Evolutionary conservation across 2,888 invertebrate species (phyloP).

Genomic region (Rhorus exstirpatorius): DNA sequence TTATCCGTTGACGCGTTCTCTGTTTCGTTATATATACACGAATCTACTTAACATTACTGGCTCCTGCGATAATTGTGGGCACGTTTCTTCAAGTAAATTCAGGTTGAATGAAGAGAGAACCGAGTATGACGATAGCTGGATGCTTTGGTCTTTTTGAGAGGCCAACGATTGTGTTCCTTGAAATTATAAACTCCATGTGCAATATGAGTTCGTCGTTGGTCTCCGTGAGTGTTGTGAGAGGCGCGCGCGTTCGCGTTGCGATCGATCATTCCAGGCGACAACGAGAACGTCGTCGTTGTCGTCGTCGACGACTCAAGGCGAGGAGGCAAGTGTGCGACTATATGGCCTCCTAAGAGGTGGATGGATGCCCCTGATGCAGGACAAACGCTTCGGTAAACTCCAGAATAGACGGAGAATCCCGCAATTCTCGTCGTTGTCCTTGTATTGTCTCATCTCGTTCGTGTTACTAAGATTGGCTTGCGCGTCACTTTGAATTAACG

Average conservation of each 20-base stretch:
- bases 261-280: constrained; percentile 73
- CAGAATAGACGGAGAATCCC: constrained; percentile 2
- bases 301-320: constrained; percentile 30
- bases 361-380: constrained; percentile 26
- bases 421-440: constrained; percentile 8
- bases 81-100: neutral
- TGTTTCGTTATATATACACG: neutral
- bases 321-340: constrained; percentile 38
- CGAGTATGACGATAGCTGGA: neutral
- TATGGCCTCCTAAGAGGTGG: constrained; percentile 33
- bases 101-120: neutral
- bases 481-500: neutral
- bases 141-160: neutral
- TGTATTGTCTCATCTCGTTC: neutral
- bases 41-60: neutral
- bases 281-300: constrained; percentile 59
- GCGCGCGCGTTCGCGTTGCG: constrained; percentile 62
- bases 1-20: constrained; percentile 31
- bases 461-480: neutral
- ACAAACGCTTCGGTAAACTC: neutral
- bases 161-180: neutral
- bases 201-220: neutral
- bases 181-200: neutral
- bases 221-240: constrained; percentile 50
- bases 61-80: constrained; percentile 18